A percentile compares a stretch with the other conserved stretches of the same genome.
phyloP scores from a whole-genome alignment of 2,113 vertebrate genomes.

The Tor tambroides region DNA sequence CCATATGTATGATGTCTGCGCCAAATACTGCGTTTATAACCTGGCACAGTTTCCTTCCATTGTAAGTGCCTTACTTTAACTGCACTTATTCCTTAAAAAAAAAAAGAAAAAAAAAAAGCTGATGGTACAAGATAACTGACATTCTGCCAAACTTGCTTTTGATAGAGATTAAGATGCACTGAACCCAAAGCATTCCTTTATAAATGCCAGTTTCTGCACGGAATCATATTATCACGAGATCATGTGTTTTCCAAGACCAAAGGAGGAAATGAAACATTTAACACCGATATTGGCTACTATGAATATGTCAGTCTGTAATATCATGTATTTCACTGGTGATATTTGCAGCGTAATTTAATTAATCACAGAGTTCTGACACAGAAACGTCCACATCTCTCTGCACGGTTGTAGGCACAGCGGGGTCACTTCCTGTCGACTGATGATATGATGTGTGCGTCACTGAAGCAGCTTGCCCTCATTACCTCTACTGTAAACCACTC shows the following conservation, averaged over 20 bases:
- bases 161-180: not conserved
- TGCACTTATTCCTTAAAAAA: not conserved
- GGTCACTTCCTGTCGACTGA: slow-evolving; percentile 15
- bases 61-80: not conserved
- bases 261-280: not conserved
- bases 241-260: not conserved
- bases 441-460: slow-evolving; percentile 19
- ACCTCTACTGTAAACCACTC: slow-evolving; percentile 26
- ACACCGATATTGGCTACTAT: not conserved
- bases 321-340: not conserved
- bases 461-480: slow-evolving; percentile 26
- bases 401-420: not conserved
- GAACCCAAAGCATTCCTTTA: not conserved
- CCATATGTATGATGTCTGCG: not conserved
- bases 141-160: not conserved
- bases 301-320: not conserved
- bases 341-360: not conserved
- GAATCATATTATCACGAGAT: not conserved
- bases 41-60: not conserved
- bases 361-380: not conserved
- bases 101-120: not conserved
- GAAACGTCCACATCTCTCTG: not conserved
- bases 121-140: not conserved
- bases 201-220: not conserved
- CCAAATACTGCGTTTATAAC: not conserved